Conservation (phyloP, 1,140 invertebrate genomes). For the Periplaneta americana region DNA sequence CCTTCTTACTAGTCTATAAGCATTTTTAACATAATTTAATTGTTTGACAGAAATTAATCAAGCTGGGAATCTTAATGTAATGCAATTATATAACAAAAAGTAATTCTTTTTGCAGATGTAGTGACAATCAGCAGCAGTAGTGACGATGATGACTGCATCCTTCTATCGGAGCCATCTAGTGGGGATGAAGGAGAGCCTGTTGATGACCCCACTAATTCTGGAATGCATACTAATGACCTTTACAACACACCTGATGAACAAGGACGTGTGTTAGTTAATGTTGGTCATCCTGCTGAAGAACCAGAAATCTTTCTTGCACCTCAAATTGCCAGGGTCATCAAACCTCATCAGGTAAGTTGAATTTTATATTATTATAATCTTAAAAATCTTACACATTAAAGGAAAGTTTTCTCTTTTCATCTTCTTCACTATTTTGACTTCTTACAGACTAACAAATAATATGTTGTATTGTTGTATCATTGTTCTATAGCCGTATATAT, state of each 20-base stretch:
- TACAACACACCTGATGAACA: slow-evolving; percentile 89
- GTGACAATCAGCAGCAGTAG: slow-evolving; percentile 57
- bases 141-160: slow-evolving; percentile 76
- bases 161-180: slow-evolving; percentile 60
- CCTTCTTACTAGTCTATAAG: neutral
- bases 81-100: neutral
- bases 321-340: slow-evolving; percentile 87
- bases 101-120: slow-evolving; percentile 42
- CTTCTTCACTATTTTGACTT: neutral
- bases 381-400: too few relatives aligned
- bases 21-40: neutral
- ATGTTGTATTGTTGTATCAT: neutral
- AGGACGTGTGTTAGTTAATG: slow-evolving; percentile 90
- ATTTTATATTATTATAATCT: neutral
- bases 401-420: too few relatives aligned
- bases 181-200: slow-evolving; percentile 54
- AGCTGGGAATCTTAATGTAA: neutral
- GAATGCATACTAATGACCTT: slow-evolving; percentile 84
- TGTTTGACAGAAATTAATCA: neutral
- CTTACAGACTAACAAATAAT: neutral
- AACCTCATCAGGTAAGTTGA: slow-evolving; percentile 79
- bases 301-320: slow-evolving; percentile 90
- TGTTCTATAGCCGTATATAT: neutral
- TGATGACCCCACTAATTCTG: slow-evolving; percentile 59
- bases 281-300: slow-evolving; percentile 90